Evolutionary conservation across 1,140 invertebrate species (phyloP), one percentile per base, ranked within the genome.

Genomic region (Diachasma alloeum): DNA sequence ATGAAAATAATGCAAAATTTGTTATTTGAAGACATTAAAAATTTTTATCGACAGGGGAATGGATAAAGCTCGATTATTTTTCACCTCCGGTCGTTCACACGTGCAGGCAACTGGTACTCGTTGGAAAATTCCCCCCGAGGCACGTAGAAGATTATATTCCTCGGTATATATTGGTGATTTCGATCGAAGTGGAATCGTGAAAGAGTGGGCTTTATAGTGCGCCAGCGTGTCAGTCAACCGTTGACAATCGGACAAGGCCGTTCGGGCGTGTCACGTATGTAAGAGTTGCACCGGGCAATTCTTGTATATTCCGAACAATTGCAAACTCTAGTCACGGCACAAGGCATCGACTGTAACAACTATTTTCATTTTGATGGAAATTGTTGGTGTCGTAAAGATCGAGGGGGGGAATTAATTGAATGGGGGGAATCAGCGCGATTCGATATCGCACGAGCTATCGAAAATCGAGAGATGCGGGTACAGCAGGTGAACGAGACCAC

Each of bases 191-290:
- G 39, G 39, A 70, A 70, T 68, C 26, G 26, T 36, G 48, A 56
- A 56, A 56, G 48, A 22, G 48, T 42, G 48, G 48, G 19, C 48
- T 56, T 56, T 56, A 56, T 56, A 56, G 48, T 56, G 15, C 48
- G 19, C 19, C 48, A 56, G 48, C 48, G 72, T 74, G 72, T 74
- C 72, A 74, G 37, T 74, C 72, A 74, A 56, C 72, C 56, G 56
- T 59, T 74, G 72, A 74, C 72, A 74, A 74, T 74, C 56, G 72
- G 72, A 74, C 72, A 74, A 74, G 72, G 72, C 31, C 72, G 56
- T 42, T 74, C 56, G 31, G 53, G 17, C 17, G 37, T 42, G 36
- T 22, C 31, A 69, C 67, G 39, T 69, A 37, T 11, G n/a, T 42
- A 69, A n/a, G 22, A 39, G 36, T n/a, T 17, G 2, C 26, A 24